phyloP scores from a whole-genome alignment of 2,888 invertebrate species.

The Trileptium ribeirensis region DNA sequence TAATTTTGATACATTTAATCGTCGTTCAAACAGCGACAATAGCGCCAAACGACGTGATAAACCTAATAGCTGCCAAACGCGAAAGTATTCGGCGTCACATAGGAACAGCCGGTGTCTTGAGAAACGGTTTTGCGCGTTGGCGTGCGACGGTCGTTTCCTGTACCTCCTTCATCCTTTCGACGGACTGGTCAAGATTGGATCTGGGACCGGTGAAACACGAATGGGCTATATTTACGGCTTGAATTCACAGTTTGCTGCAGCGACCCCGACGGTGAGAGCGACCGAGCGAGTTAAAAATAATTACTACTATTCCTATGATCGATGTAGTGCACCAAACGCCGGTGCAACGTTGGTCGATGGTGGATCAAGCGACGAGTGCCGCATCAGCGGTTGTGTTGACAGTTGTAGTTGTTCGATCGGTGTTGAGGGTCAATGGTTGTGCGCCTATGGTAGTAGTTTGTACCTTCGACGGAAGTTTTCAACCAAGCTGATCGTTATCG shows the following conservation, averaged over 20 bases:
- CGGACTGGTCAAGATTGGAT: conserved; percentile 83
- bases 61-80: too few species aligned
- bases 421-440: conserved; percentile 41
- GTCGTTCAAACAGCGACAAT: too few species aligned
- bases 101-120: too few species aligned
- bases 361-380: background rate
- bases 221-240: conserved; percentile 79
- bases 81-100: conserved; percentile 33
- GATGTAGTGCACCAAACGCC: background rate
- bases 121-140: conserved; percentile 59
- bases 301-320: background rate
- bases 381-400: too few species aligned
- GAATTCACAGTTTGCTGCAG: conserved; percentile 68
- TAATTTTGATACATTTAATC: too few species aligned
- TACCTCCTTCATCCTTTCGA: conserved; percentile 68
- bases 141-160: conserved; percentile 80
- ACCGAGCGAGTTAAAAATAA: too few species aligned
- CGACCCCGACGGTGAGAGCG: too few species aligned
- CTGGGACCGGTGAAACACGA: conserved; percentile 84
- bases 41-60: too few species aligned
- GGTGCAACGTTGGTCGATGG: background rate
- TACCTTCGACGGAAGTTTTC: conserved; percentile 45
- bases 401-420: background rate
- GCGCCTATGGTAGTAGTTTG: conserved; percentile 43
- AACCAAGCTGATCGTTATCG: conserved; percentile 45